phyloP scores from a whole-genome alignment of 2,888 invertebrate genomes.

The Sphinx pinastri region DNA sequence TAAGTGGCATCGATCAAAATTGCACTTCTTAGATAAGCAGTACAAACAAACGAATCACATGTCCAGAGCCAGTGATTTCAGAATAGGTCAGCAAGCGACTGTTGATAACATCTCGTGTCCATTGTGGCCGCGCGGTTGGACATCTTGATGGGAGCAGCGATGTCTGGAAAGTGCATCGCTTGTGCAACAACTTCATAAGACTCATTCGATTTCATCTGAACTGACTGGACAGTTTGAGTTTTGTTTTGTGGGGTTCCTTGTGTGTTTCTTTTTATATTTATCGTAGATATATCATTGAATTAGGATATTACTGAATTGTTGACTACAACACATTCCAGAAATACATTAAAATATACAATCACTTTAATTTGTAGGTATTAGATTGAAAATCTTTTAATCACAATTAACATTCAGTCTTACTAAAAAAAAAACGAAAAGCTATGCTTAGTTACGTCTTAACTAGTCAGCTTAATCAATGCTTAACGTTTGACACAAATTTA shows the following conservation, averaged over 20 bases:
- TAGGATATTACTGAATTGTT: too few relatives aligned
- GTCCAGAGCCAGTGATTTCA: constrained; percentile 60
- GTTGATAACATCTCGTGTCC: constrained; percentile 58
- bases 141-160: constrained; percentile 51
- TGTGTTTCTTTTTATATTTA: neutral
- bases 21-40: constrained; percentile 34
- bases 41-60: constrained; percentile 37
- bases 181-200: constrained; percentile 68
- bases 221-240: constrained; percentile 59
- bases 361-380: too few relatives aligned
- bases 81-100: constrained; percentile 40
- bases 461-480: too few relatives aligned
- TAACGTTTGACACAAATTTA: too few relatives aligned
- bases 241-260: constrained; percentile 46
- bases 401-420: too few relatives aligned
- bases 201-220: constrained; percentile 64
- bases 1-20: constrained; percentile 9
- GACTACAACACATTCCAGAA: too few relatives aligned
- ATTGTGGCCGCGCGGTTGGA: constrained; percentile 37
- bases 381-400: too few relatives aligned
- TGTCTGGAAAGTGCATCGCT: constrained; percentile 58
- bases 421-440: too few relatives aligned
- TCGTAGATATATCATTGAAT: neutral
- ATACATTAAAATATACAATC: too few relatives aligned
- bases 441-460: too few relatives aligned